Percentiles rank a stretch among this genome's conserved stretches.
Evolutionary conservation across 2,888 invertebrate genomes (phyloP).

Genomic region (Eupithecia centaureata): DNA sequence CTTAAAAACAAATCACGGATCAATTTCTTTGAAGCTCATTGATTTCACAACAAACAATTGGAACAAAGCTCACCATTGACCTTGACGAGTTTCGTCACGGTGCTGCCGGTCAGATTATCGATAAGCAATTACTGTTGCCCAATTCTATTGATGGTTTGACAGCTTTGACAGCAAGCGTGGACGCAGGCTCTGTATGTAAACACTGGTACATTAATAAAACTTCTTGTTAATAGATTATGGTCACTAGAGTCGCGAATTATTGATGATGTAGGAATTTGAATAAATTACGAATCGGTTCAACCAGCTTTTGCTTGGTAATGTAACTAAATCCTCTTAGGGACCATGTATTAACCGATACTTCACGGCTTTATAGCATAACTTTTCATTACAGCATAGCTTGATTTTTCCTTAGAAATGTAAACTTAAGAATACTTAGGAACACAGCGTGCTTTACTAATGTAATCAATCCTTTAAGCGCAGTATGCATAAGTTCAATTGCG

Average conservation of each 20-base stretch:
- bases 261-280: neutral
- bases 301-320: neutral
- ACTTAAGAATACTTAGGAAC: neutral
- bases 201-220: neutral
- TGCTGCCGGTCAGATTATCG: slow-evolving; percentile 39
- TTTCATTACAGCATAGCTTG: neutral
- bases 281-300: neutral
- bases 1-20: slow-evolving; percentile 14
- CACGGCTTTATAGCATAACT: neutral
- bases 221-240: slow-evolving; percentile 6
- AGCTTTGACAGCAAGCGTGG: slow-evolving; percentile 29
- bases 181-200: slow-evolving; percentile 9
- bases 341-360: neutral
- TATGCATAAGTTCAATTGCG: slow-evolving; percentile 14
- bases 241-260: slow-evolving; percentile 2
- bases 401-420: neutral
- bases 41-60: slow-evolving; percentile 34
- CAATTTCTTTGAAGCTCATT: slow-evolving; percentile 40
- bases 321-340: neutral
- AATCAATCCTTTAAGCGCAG: slow-evolving; percentile 7
- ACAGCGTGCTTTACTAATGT: slow-evolving; percentile 16
- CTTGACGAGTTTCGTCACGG: slow-evolving; percentile 57
- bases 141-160: slow-evolving; percentile 54
- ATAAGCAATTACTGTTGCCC: slow-evolving; percentile 53
- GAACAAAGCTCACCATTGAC: slow-evolving; percentile 57